Percentiles rank a stretch among this genome's conserved stretches.
Conservation (phyloP, 2,888 invertebrate genomes). For the Cloeon dipterum region DNA sequence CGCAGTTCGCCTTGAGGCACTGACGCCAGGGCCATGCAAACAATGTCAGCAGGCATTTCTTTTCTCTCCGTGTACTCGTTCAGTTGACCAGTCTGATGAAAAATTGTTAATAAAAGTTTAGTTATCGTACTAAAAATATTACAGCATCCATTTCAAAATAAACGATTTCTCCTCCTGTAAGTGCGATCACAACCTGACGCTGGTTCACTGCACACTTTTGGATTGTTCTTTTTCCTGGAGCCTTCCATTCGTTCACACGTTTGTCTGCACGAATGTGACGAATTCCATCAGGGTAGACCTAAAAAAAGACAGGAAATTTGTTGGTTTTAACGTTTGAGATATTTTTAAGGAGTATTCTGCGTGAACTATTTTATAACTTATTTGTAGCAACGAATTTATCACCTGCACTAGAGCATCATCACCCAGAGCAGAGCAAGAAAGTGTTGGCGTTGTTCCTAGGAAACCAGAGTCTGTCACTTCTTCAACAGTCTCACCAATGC, state of each 20-base stretch:
- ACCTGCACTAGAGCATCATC: conserved; percentile 96
- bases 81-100: conserved; percentile 69
- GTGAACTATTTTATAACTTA: no score
- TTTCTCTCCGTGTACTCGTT: conserved; percentile 97
- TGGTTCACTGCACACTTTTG: conserved; percentile 97
- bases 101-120: not conserved
- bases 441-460: conserved; percentile 90
- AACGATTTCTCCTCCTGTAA: conserved; percentile 92
- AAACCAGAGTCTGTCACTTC: conserved; percentile 99
- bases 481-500: conserved; percentile 99
- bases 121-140: conserved; percentile 21
- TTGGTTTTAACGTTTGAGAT: no score
- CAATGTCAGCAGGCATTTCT: conserved; percentile 88
- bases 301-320: conserved; percentile 9
- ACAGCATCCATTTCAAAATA: conserved; percentile 99
- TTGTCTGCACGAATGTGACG: conserved; percentile 95
- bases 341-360: no score
- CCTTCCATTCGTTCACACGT: conserved; percentile 98
- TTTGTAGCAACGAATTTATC: no score
- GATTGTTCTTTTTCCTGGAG: conserved; percentile 90
- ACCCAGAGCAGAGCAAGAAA: conserved; percentile 93
- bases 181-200: conserved; percentile 91
- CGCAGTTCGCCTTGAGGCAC: conserved; percentile 89
- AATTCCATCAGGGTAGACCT: conserved; percentile 95
- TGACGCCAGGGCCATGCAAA: conserved; percentile 94